Conservation (phyloP, 2,113 vertebrate genomes). For the Scalopus aquaticus region DNA sequence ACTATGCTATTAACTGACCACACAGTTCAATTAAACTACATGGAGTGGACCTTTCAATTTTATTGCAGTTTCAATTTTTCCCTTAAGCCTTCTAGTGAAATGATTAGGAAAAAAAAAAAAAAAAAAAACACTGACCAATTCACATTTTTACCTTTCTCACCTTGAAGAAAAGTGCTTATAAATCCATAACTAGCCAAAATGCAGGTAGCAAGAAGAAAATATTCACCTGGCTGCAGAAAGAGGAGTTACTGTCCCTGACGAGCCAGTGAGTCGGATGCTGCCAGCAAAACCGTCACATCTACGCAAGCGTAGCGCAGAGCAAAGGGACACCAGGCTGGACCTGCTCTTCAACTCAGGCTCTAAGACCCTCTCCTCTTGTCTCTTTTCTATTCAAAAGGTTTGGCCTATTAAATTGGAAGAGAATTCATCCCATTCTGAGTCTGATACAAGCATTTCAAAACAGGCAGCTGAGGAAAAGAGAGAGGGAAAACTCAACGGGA, state of each 20-base stretch:
- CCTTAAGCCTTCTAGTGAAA: slow-evolving; percentile 3
- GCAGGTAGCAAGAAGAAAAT: neutral
- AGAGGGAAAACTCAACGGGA: neutral
- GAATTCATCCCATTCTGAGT: neutral
- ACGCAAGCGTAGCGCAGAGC: no score
- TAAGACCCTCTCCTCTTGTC: neutral
- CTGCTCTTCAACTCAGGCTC: neutral
- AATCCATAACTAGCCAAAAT: neutral
- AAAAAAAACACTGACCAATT: no score
- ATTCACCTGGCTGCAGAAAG: neutral
- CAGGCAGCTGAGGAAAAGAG: neutral
- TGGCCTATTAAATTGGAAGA: neutral
- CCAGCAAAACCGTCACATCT: neutral
- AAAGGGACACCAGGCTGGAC: no score
- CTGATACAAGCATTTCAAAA: neutral
- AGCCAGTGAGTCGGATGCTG: neutral
- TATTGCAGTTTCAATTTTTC: neutral
- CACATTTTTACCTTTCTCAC: neutral
- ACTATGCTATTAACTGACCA: neutral
- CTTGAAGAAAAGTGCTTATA: slow-evolving; percentile 17
- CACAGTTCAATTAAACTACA: neutral
- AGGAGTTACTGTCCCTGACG: neutral
- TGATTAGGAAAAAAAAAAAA: no score
- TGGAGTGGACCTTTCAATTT: neutral
- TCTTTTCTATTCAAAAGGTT: neutral